phyloP scores from a whole-genome alignment of 2,888 invertebrate genomes.

The Ophion slaviceki region DNA sequence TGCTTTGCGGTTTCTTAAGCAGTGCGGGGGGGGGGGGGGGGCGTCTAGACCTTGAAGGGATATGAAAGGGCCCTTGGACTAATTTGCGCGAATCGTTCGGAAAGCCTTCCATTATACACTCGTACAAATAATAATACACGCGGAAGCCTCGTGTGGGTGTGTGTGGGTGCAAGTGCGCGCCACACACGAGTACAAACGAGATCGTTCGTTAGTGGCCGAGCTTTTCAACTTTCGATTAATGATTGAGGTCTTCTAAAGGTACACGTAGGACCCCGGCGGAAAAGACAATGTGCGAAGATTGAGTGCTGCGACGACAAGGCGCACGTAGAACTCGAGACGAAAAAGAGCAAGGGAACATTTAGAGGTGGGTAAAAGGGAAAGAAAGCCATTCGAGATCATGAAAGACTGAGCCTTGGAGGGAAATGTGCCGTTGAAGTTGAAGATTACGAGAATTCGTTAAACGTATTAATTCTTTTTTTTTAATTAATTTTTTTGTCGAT shows the following conservation, averaged over 20 bases:
- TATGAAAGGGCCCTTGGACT: constrained; percentile 56
- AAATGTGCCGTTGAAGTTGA: too few relatives aligned
- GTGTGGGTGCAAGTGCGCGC: not conserved
- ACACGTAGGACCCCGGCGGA: not conserved
- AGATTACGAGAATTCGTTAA: too few relatives aligned
- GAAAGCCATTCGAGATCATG: too few relatives aligned
- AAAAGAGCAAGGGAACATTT: too few relatives aligned
- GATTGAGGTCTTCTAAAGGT: constrained; percentile 6
- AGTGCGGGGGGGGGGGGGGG: too few relatives aligned
- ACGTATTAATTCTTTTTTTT: too few relatives aligned
- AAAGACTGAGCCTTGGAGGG: too few relatives aligned
- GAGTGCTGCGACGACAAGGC: too few relatives aligned
- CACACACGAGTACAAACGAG: constrained; percentile 42
- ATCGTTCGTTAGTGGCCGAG: constrained; percentile 52
- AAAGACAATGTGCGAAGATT: too few relatives aligned
- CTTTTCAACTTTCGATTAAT: constrained; percentile 52
- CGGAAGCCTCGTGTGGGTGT: not conserved
- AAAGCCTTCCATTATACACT: not conserved
- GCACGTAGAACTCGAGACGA: too few relatives aligned
- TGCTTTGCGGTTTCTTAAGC: constrained; percentile 33
- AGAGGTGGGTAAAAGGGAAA: too few relatives aligned
- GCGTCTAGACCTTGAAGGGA: constrained; percentile 31
- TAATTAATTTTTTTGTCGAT: too few relatives aligned
- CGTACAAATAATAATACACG: not conserved
- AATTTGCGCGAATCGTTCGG: constrained; percentile 51